A percentile compares a stretch with the other conserved stretches of the same genome.
Conservation (phyloP, 1,140 invertebrate genomes). For the Zaprionus inermis region DNA sequence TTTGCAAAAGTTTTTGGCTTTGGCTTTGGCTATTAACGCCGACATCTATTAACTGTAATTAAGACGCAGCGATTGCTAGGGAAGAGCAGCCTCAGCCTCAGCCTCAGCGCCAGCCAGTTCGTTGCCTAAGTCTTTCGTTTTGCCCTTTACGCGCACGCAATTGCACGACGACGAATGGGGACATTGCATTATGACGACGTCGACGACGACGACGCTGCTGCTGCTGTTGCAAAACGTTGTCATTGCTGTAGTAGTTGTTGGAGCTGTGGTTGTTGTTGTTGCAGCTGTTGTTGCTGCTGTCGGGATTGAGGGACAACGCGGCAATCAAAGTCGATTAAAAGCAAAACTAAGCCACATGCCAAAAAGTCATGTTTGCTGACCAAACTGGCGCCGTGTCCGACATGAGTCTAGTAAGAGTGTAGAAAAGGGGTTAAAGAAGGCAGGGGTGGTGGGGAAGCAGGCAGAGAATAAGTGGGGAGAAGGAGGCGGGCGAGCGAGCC, state of each 20-base stretch:
- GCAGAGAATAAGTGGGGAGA: neutral
- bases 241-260: slow-evolving; percentile 30
- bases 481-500: neutral
- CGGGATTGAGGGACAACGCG: slow-evolving; percentile 46
- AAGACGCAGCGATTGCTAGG: slow-evolving; percentile 57
- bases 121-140: slow-evolving; percentile 66
- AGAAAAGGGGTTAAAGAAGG: neutral
- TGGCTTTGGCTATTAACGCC: slow-evolving; percentile 62
- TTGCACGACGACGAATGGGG: slow-evolving; percentile 35
- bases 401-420: slow-evolving; percentile 24
- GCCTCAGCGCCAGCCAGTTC: slow-evolving; percentile 28
- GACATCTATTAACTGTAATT: slow-evolving; percentile 61
- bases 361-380: slow-evolving; percentile 68
- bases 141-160: slow-evolving; percentile 69
- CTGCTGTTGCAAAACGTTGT: slow-evolving; percentile 68
- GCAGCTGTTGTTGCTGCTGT: slow-evolving; percentile 17
- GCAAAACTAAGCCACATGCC: slow-evolving; percentile 76
- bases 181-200: slow-evolving; percentile 59
- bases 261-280: slow-evolving; percentile 22
- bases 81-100: neutral
- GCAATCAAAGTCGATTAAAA: slow-evolving; percentile 72
- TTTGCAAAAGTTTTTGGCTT: slow-evolving; percentile 38
- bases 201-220: neutral
- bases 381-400: slow-evolving; percentile 31
- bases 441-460: no score